A percentile compares a stretch with the other conserved stretches of the same genome.
Conservation (phyloP, 1,140 invertebrate genomes). For the Drosophila ironensis region DNA sequence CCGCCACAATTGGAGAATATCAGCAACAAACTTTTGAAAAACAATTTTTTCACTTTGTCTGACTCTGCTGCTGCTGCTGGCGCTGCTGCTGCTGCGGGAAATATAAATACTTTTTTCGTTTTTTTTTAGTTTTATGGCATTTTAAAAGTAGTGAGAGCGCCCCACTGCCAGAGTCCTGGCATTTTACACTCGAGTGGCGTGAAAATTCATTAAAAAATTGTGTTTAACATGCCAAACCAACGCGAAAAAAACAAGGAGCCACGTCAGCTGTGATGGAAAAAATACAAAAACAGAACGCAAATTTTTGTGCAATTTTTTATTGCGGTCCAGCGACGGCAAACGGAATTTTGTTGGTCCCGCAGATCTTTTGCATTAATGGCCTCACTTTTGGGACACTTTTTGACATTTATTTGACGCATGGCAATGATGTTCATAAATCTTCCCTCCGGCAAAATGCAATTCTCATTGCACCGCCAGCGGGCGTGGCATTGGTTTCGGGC, state of each 20-base stretch:
- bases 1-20: slow-evolving; percentile 14
- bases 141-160: slow-evolving; percentile 58
- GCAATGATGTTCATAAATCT: slow-evolving; percentile 67
- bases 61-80: too few species aligned
- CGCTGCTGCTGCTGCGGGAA: slow-evolving; percentile 24
- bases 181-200: slow-evolving; percentile 77
- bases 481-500: too few species aligned
- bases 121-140: slow-evolving; percentile 69
- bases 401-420: slow-evolving; percentile 76
- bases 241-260: background rate
- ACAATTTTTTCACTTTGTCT: slow-evolving; percentile 71
- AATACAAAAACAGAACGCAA: background rate
- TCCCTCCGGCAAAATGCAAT: slow-evolving; percentile 42
- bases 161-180: slow-evolving; percentile 11
- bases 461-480: slow-evolving; percentile 3
- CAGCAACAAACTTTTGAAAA: slow-evolving; percentile 63
- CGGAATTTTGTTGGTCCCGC: slow-evolving; percentile 33
- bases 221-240: slow-evolving; percentile 68
- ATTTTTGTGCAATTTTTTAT: slow-evolving; percentile 47
- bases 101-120: slow-evolving; percentile 39
- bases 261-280: background rate
- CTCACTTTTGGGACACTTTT: slow-evolving; percentile 56
- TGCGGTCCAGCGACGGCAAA: slow-evolving; percentile 29
- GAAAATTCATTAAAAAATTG: slow-evolving; percentile 80
- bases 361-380: slow-evolving; percentile 48